These are phyloP conservation scores for Aporophyla nigra DNA, from an alignment of 2,888 invertebrate species.

Conservation along the genomic window DNA sequence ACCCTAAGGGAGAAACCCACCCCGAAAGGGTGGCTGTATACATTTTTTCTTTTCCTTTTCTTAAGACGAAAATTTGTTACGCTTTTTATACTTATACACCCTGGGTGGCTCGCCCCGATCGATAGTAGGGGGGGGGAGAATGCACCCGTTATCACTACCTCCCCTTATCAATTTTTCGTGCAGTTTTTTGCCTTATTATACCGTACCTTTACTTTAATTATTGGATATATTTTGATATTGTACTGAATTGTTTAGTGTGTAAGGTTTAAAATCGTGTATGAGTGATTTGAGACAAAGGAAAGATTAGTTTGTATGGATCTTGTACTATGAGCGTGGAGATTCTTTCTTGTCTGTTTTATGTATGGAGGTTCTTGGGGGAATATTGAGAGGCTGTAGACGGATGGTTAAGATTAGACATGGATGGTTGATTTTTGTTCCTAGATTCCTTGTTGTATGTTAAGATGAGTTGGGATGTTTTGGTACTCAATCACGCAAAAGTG, in stretches of 20 bases:
- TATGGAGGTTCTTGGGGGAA: neutral
- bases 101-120: constrained; percentile 84
- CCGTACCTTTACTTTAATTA: constrained; percentile 79
- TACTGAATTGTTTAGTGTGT: constrained; percentile 48
- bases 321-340: constrained; percentile 18
- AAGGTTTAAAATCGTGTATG: constrained; percentile 55
- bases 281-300: constrained; percentile 29
- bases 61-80: constrained; percentile 91
- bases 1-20: constrained; percentile 66
- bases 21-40: constrained; percentile 86
- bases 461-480: no score
- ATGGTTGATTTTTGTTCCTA: neutral
- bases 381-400: neutral
- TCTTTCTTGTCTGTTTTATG: constrained; percentile 32
- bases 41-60: constrained; percentile 91
- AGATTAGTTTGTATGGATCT: constrained; percentile 35
- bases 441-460: neutral
- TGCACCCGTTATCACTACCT: constrained; percentile 81
- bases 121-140: constrained; percentile 75
- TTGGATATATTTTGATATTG: constrained; percentile 70
- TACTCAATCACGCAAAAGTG: no score
- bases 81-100: constrained; percentile 90
- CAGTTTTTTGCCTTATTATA: constrained; percentile 84
- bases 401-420: neutral
- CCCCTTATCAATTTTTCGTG: constrained; percentile 91